Base-by-base conservation (phyloP, 2,113 vertebrate genomes). In the Pseudopodoces humilis region DNA sequence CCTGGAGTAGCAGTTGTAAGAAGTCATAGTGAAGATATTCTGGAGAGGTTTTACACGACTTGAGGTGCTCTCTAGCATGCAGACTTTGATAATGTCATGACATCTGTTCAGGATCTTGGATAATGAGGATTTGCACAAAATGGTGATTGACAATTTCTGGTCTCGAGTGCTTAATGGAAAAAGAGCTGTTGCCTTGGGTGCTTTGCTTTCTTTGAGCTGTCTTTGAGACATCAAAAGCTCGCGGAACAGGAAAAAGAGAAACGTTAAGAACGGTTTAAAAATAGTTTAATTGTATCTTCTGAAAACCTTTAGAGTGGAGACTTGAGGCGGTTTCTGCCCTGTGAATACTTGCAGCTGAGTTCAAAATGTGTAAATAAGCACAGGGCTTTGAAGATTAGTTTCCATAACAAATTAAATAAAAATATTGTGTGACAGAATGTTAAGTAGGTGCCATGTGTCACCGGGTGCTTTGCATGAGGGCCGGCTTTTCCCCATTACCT, bases 291-390 rank as follows among this genome's bases (percentile, higher is more conserved):
- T 76, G 50, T 92, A 35, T 75, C 91, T 89, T 89, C 59, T 65
- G 17, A 62, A 88, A 85, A 60, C 59, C 78, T 87, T 68, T 33
- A 14, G 74, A 70, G 82, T 33, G 49, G 78, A 72, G 95, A 79
- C 58, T 56, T 92, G 0, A 27, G 80, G 41, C 16, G 3, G 69
- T 89, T 90, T 94, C 62, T 94, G 58, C 91, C 67, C 62, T 91
- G 89, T 76, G 91, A 95, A 77, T 55, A 11, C 86, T 50, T 65
- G 82, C 93, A 95, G 87, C 90, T 92, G 93, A 59, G 59, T 53
- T 92, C 50, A 56, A 71, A 55, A 58, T 11, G 50, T 82, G 84
- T 91, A 71, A 79, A 82, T 64, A 92, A 87, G 86, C 74, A 10
- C 0, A 7, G 70, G 90, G 9, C 93, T 94, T 94, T 78, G 91